phyloP scores from a whole-genome alignment of 1,140 invertebrate genomes.

The Drosophila willistoni region DNA sequence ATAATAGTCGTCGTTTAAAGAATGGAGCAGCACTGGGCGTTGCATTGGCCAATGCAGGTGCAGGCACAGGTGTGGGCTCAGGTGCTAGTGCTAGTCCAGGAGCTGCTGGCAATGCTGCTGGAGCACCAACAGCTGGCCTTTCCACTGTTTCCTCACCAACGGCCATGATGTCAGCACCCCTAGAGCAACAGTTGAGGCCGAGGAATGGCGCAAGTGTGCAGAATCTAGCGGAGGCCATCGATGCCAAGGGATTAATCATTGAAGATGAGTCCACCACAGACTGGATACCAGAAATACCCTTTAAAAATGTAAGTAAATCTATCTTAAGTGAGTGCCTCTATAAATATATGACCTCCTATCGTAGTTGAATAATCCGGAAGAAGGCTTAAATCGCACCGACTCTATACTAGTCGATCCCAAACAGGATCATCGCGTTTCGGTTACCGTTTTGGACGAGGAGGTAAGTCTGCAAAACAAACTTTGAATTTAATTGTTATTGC shows the following conservation, averaged over 20 bases:
- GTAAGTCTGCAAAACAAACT: slow-evolving; percentile 29
- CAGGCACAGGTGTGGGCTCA: slow-evolving; percentile 2
- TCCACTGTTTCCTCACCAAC: slow-evolving; percentile 77
- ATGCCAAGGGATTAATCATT: slow-evolving; percentile 82
- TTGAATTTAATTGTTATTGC: neutral
- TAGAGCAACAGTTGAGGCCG: slow-evolving; percentile 65
- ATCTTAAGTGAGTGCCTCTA: too few species aligned
- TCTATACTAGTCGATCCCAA: slow-evolving; percentile 74
- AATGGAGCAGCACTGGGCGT: slow-evolving; percentile 34
- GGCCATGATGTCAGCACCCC: slow-evolving; percentile 55
- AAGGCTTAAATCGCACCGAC: slow-evolving; percentile 68
- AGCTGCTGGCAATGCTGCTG: slow-evolving; percentile 8
- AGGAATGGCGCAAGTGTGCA: slow-evolving; percentile 70
- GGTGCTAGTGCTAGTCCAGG: neutral
- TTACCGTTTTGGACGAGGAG: slow-evolving; percentile 77
- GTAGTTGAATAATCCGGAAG: slow-evolving; percentile 75
- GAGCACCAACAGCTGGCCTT: slow-evolving; percentile 40
- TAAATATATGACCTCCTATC: neutral
- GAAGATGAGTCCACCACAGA: slow-evolving; percentile 91
- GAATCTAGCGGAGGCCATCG: slow-evolving; percentile 63
- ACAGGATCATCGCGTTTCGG: slow-evolving; percentile 70
- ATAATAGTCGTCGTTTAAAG: slow-evolving; percentile 44
- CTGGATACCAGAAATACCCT: slow-evolving; percentile 96
- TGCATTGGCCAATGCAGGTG: slow-evolving; percentile 10
- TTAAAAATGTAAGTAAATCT: slow-evolving; percentile 89